Base-by-base conservation (phyloP, 2,797 vertebrate species). In the Balearica regulorum region DNA sequence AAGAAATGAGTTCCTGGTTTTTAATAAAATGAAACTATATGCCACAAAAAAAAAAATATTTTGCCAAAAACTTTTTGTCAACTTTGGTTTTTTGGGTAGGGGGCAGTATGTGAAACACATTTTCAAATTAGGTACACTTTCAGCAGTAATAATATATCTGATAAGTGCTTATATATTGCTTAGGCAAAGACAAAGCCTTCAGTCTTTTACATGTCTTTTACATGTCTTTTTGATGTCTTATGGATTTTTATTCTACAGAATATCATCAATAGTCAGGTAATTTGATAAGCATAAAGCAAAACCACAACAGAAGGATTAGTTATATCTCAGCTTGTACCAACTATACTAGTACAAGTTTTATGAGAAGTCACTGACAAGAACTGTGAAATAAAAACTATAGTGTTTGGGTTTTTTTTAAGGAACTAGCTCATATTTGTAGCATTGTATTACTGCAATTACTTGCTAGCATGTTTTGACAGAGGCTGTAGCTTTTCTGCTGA, bases 221-320 rank as follows among this genome's bases (percentile, higher is more conserved):
- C 1, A 4, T 26, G 1, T 6, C 54, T 72, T 76, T 76, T 88
- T 43, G 0, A 46, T 55, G 16, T 13, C 13, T 7, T 65, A 1
- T 14, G 7, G 3, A 7, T 2, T 25, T 83, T 73, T 66, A 11
- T 57, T 83, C 57, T 60, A 53, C 2, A 11, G 26, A 44, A 14
- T 68, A 22, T n/a, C 7, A 28, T 78, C 65, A 60, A 58, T 17
- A 83, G 53, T 35, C 44, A 39, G 11, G 35, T 29, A 26, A 78
- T 75, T 88, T 60, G 37, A 44, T 26, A 79, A 83, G n/a, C 19
- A n/a, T 8, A 69, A 79, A 58, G 54, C 19, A 49, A 70, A 60
- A n/a, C 18, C 33, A 71, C 21, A 53, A n/a, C 6, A 55, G 31
- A 73, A 71, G 35, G 17, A 44, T 68, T 28, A 9, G 2, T 49